Evolutionary conservation across 2,113 vertebrate species (phyloP).

Genomic region (Brachyhypopomus occidentalis): DNA sequence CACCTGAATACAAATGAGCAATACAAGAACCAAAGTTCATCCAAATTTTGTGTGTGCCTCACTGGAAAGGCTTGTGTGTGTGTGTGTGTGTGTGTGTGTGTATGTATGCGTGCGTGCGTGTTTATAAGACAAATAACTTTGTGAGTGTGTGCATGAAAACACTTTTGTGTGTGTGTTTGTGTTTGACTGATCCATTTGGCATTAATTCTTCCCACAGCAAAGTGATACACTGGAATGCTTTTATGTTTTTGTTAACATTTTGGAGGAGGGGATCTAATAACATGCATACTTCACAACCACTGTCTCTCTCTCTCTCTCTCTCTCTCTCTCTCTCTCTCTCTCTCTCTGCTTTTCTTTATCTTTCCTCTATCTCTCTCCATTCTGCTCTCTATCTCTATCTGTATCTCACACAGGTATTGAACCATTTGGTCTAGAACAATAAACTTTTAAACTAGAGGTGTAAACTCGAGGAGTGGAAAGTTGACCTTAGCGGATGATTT

Average conservation of each 20-base stretch:
- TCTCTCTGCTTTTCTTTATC: no score
- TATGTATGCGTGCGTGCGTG: background rate
- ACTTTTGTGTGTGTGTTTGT: conserved; percentile 20
- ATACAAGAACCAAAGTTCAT: no score
- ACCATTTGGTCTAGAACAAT: background rate
- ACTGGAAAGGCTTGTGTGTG: background rate
- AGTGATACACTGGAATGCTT: conserved; percentile 25
- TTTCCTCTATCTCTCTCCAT: no score
- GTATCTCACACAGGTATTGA: background rate
- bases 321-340: no score
- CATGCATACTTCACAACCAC: background rate
- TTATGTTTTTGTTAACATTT: conserved; percentile 33
- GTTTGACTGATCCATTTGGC: conserved; percentile 23
- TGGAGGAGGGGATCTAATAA: background rate
- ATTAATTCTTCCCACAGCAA: conserved; percentile 1
- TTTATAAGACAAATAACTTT: background rate
- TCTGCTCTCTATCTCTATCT: background rate
- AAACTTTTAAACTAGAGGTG: background rate
- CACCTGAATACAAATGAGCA: no score
- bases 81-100: background rate
- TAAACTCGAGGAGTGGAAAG: background rate
- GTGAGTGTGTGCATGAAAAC: conserved; percentile 2
- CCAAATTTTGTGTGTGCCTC: background rate
- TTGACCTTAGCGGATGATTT: background rate
- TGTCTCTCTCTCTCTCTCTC: background rate